Evolutionary conservation across 2,888 invertebrate genomes (phyloP), one percentile per base, ranked within the genome.

Genomic region (Pelosia muscerda): DNA sequence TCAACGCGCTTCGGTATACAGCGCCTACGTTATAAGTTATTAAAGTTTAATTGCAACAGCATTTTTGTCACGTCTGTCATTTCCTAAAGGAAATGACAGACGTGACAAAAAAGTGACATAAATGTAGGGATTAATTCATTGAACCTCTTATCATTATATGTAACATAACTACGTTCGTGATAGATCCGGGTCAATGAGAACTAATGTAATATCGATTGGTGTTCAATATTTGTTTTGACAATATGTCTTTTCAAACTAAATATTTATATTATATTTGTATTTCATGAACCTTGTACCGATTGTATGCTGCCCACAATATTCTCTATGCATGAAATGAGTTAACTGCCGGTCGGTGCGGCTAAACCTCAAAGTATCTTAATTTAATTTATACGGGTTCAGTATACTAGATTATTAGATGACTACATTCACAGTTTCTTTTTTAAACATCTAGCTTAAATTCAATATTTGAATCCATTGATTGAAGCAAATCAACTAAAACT

Each of bases 141-240:
- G 49, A 68, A 38, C 60, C n/a, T 65, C n/a, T 66, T 69, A 71
- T 74, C 42, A 11, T 31, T 69, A 75, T n/a, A 9, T 49, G 49
- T 69, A 15, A 60, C 58, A 64, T 78, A 76, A 71, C 72, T 75
- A 80, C 79, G 84, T 85, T 87, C 86, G 84, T 87, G 87, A 81
- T 84, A 90, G 86, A 90, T 92, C 92, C 93, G 92, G 92, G 92
- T 92, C 90, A 91, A 89, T 91, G 81, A 88, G 77, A 90, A 91
- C 90, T 74, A 86, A 89, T 90, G 89, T 49, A n/a, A n/a, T 5
- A 19, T 42, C 19, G 0, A 63, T 74, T 64, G 13, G 19, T 76
- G 60, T 56, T 70, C n/a, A n/a, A n/a, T n/a, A n/a, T n/a, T n/a
- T n/a, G n/a, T n/a, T n/a, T n/a, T n/a, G n/a, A 22, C 13, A 10